Evolutionary conservation across 2,113 vertebrate genomes (phyloP).

Genomic region (Dromaius novaehollandiae): DNA sequence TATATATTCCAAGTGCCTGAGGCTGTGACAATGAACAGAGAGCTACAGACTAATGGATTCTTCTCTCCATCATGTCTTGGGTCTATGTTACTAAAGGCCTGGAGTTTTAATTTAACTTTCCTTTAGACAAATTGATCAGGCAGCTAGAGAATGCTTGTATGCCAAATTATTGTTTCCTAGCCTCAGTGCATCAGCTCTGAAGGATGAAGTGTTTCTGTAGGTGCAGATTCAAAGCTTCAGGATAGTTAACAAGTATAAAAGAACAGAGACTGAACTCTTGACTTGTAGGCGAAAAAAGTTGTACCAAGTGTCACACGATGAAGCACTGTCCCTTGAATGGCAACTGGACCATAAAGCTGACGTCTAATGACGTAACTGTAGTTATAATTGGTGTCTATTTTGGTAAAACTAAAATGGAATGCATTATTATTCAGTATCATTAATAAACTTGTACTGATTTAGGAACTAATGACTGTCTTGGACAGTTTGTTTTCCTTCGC

Average conservation of each 20-base stretch:
- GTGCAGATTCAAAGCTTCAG: not conserved
- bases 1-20: not conserved
- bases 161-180: not conserved
- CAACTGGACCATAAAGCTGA: not conserved
- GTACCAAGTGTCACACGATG: not conserved
- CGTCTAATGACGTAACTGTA: not conserved
- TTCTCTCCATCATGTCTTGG: not conserved
- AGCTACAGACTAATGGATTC: not conserved
- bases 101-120: not conserved
- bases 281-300: not conserved
- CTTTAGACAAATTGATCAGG: not conserved
- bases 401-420: not conserved
- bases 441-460: not conserved
- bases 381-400: not conserved
- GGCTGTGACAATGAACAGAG: not conserved
- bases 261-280: not conserved
- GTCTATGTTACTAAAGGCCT: not conserved
- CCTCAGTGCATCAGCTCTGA: not conserved
- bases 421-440: not conserved
- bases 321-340: not conserved
- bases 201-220: not conserved
- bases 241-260: not conserved
- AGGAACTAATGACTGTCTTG: not conserved
- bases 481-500: not conserved
- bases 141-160: not conserved